phyloP scores from a whole-genome alignment of 2,888 invertebrate genomes.

The Parnassius glacialis region DNA sequence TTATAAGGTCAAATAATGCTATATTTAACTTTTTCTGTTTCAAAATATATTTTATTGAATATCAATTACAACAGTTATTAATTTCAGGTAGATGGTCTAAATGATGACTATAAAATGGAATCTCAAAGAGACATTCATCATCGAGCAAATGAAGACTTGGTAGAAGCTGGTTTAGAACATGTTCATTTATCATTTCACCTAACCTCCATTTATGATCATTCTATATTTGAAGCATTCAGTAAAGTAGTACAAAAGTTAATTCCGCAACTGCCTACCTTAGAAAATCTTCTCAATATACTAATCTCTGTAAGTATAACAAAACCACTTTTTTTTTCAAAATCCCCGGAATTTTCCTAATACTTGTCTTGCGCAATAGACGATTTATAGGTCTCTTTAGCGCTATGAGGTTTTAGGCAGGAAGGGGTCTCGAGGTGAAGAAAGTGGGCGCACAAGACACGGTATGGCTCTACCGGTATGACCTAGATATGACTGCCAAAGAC shows the following conservation, averaged over 20 bases:
- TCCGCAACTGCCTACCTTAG: constrained; percentile 97
- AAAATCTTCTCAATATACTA: constrained; percentile 97
- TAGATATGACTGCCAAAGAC: too few relatives aligned
- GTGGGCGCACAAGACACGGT: too few relatives aligned
- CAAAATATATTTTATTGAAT: too few relatives aligned
- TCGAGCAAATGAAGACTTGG: constrained; percentile 95
- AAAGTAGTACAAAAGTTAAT: constrained; percentile 99
- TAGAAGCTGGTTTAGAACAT: constrained; percentile 92
- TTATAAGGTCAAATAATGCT: too few relatives aligned
- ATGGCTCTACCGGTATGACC: too few relatives aligned
- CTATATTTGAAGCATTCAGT: constrained; percentile 99
- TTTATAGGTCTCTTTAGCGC: too few relatives aligned
- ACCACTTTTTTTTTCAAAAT: too few relatives aligned
- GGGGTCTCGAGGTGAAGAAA: too few relatives aligned
- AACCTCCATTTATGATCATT: constrained; percentile 99
- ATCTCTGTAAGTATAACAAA: constrained; percentile 89
- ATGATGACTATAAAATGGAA: constrained; percentile 99
- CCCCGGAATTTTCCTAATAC: too few relatives aligned
- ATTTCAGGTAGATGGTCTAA: constrained; percentile 94
- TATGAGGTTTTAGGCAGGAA: too few relatives aligned
- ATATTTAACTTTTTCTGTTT: not conserved
- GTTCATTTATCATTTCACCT: constrained; percentile 96
- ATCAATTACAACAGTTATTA: not conserved
- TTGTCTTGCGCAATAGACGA: too few relatives aligned
- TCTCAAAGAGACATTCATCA: constrained; percentile 99